Conservation (phyloP, 2,888 invertebrate species). For the Sthenelais limicola region DNA sequence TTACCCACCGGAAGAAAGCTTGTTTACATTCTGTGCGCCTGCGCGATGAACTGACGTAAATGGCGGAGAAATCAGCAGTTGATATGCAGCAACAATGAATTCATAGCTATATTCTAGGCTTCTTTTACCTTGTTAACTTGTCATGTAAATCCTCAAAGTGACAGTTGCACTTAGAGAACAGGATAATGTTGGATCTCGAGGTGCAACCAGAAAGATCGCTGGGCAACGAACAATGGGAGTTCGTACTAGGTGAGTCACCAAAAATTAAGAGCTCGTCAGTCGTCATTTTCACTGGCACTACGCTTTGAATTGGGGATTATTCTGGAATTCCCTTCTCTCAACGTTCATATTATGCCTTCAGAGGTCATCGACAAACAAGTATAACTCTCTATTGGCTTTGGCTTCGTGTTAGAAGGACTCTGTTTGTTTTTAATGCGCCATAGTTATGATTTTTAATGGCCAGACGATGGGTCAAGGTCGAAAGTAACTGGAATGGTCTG, state of each 20-base stretch:
- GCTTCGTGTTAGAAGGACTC: no score
- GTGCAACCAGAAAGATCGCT: slow-evolving; percentile 89
- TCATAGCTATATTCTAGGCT: slow-evolving; percentile 22
- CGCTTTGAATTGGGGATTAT: no score
- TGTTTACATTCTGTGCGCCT: slow-evolving; percentile 51
- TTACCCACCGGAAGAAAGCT: slow-evolving; percentile 35
- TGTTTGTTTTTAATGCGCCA: no score
- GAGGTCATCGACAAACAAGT: no score
- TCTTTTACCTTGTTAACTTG: not conserved
- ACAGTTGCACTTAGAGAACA: slow-evolving; percentile 35
- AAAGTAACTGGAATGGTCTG: slow-evolving; percentile 26
- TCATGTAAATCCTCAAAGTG: slow-evolving; percentile 33
- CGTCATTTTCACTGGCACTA: slow-evolving; percentile 27
- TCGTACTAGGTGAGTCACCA: slow-evolving; percentile 86
- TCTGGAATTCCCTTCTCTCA: no score
- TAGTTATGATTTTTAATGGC: no score
- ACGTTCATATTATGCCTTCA: no score
- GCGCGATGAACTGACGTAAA: slow-evolving; percentile 37
- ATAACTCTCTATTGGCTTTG: no score
- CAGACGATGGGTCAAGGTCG: slow-evolving; percentile 13
- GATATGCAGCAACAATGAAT: slow-evolving; percentile 30
- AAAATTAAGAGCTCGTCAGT: slow-evolving; percentile 36
- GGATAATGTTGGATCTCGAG: slow-evolving; percentile 92
- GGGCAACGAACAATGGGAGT: slow-evolving; percentile 98
- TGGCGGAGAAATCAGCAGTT: slow-evolving; percentile 42